Percentiles rank a stretch among this genome's conserved stretches.
These are phyloP conservation scores for Dinocampus coccinellae DNA, from an alignment of 2,888 invertebrate species.

Conservation along the genomic window DNA sequence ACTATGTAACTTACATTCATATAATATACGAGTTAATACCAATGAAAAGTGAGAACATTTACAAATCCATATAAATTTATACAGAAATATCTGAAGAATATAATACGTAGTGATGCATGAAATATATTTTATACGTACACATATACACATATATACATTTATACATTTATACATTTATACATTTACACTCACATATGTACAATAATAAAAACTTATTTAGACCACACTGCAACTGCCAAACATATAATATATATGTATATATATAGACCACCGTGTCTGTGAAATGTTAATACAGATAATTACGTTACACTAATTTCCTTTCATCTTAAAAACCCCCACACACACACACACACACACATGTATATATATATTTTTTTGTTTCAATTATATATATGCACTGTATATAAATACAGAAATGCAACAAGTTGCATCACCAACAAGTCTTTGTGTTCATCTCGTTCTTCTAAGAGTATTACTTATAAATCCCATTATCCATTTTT, in stretches of 20 bases:
- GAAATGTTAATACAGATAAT: constrained; percentile 55
- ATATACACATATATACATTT: too few relatives aligned
- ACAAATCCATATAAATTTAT: too few relatives aligned
- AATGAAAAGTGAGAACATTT: too few relatives aligned
- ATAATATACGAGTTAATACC: too few relatives aligned
- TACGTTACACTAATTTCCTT: constrained; percentile 46
- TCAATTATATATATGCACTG: not conserved
- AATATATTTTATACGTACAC: too few relatives aligned
- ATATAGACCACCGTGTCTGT: constrained; percentile 52
- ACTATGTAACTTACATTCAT: too few relatives aligned
- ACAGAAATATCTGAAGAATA: not conserved
- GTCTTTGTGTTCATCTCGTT: not conserved
- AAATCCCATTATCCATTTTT: constrained; percentile 9
- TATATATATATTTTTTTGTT: not conserved
- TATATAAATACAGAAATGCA: not conserved
- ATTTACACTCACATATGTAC: not conserved
- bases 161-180: too few relatives aligned
- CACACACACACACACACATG: not conserved
- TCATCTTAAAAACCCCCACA: not conserved
- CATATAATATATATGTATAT: not conserved
- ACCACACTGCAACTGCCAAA: not conserved
- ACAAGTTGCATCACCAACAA: constrained; percentile 10
- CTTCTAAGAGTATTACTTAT: not conserved
- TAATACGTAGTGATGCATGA: too few relatives aligned
- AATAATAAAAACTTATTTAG: not conserved